These are phyloP conservation scores for Ophioninae sp. DNA, from an alignment of 2,888 invertebrate species.

Conservation along the genomic window DNA sequence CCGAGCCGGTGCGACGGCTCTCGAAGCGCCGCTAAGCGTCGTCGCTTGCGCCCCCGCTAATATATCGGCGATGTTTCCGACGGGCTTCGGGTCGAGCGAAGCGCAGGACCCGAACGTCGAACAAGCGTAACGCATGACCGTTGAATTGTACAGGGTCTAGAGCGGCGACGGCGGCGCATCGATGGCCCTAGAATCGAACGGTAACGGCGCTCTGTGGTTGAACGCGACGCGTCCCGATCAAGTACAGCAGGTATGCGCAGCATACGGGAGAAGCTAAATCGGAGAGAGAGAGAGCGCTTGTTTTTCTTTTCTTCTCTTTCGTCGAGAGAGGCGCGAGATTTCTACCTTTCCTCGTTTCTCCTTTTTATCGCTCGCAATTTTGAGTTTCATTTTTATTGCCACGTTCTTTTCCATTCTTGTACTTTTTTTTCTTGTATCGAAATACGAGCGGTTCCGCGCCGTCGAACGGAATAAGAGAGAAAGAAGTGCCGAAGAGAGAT, in stretches of 20 bases:
- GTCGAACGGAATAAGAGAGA: constrained; percentile 8
- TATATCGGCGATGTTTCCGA: background rate
- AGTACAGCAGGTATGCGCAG: constrained; percentile 77
- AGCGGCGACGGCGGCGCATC: constrained; percentile 72
- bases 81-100: background rate
- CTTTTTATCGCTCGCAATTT: constrained; percentile 5
- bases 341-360: constrained; percentile 6
- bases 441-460: background rate
- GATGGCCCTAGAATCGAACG: constrained; percentile 79
- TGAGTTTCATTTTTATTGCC: background rate
- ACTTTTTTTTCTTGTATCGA: background rate
- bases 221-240: constrained; percentile 78
- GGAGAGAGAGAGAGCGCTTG: constrained; percentile 59
- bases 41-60: background rate
- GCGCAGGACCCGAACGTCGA: background rate
- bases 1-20: background rate
- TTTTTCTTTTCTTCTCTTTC: constrained; percentile 34
- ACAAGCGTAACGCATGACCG: constrained; percentile 67
- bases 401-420: constrained; percentile 1
- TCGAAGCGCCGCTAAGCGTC: background rate
- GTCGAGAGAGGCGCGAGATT: background rate
- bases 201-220: constrained; percentile 79
- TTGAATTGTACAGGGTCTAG: constrained; percentile 75
- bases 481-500: background rate
- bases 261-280: constrained; percentile 54